Base-by-base conservation (phyloP, 2,797 vertebrate species). In the Ctenopoma kingsleyae region DNA sequence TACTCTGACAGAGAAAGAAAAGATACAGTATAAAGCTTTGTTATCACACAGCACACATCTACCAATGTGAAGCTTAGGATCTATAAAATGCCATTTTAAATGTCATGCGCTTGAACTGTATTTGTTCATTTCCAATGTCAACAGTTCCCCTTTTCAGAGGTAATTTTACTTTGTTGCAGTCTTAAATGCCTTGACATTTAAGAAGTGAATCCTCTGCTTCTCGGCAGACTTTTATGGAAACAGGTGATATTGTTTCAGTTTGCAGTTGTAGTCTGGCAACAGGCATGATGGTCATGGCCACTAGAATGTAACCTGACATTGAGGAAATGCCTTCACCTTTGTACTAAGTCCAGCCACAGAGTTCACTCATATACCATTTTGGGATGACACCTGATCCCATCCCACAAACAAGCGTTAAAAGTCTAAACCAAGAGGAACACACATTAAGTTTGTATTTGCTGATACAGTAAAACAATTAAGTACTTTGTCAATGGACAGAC, bases 161-260 rank as follows among this genome's bases (percentile, higher is more conserved):
- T 80, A 74, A 87, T 88, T 80, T 82, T 55, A 86, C 81, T 82
- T 84, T 61, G 71, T 41, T 54, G 66, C 66, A 40, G 49, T 60
- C 62, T 80, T 78, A 87, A 91, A 89, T 83, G 83, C 47, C 85
- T 85, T 88, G 89, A 91, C 89, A 91, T 92, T 91, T 90, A 85
- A 74, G 46, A 81, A 69, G 65, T 53, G 53, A 69, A 70, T 80
- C 58, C 55, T 44, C 43, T 51, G 51, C 61, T 64, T 52, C 57
- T 64, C 54, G 17, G 43, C 13, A 11, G 47, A 56, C 46, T 58
- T 80, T 73, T 63, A 70, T 51, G 30, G 63, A 80, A 84, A 61
- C 72, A 70, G 76, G 56, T 77, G 71, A 82, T 49, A 76, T 66
- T 51, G 64, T 63, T 78, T 83, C 36, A 49, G 60, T 50, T 87